Evolutionary conservation across 2,888 invertebrate species (phyloP).

Genomic region (Lymantria monacha): DNA sequence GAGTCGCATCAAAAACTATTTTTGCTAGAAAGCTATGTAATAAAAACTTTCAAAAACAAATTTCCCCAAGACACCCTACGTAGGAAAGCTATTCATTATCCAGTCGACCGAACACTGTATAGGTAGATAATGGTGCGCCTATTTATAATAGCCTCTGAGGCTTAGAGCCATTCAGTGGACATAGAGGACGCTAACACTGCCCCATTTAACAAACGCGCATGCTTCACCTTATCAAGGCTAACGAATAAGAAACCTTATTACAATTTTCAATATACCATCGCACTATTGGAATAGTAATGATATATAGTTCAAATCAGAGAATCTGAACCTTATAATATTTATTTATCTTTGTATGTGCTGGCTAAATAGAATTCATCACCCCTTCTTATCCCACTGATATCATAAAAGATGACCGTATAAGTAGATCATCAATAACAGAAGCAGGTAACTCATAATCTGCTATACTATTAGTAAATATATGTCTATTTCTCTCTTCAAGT

Average conservation of each 20-base stretch:
- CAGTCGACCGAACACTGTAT: conserved; percentile 30
- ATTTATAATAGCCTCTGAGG: conserved; percentile 48
- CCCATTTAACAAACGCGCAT: conserved; percentile 68
- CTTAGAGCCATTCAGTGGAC: conserved; percentile 63
- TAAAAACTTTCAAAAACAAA: conserved; percentile 18
- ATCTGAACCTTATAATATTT: no score
- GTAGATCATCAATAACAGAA: no score
- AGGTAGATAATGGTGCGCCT: conserved; percentile 36
- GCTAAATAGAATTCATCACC: no score
- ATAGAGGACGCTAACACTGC: conserved; percentile 64
- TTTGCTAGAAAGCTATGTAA: not conserved
- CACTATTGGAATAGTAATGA: no score
- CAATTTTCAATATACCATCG: not conserved
- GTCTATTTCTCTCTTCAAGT: no score
- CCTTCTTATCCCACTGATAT: no score
- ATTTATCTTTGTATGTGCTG: no score
- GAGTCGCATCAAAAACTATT: no score
- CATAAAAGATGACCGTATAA: no score
- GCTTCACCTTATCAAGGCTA: conserved; percentile 49
- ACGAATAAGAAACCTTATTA: conserved; percentile 32
- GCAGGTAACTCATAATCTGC: no score
- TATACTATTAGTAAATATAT: no score
- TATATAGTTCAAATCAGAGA: no score
- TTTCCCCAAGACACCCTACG: conserved; percentile 27
- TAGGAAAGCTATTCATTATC: conserved; percentile 35